Conservation (phyloP, 1,140 invertebrate species). For the Trichomalopsis sarcophagae region DNA sequence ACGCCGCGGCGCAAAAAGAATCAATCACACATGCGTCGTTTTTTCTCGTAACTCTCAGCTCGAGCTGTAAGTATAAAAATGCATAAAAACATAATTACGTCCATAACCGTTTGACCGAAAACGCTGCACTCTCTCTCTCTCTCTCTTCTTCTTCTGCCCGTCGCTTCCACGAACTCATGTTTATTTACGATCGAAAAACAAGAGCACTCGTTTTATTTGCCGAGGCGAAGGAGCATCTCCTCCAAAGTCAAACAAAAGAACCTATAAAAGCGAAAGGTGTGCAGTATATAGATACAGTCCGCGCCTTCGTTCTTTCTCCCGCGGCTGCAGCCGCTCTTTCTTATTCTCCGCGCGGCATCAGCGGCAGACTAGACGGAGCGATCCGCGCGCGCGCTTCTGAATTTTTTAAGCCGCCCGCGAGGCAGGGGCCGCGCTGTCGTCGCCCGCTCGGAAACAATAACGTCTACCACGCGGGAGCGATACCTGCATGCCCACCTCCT, state of each 20-base stretch:
- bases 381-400: slow-evolving; percentile 39
- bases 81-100: slow-evolving; percentile 39
- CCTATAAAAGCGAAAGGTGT: slow-evolving; percentile 37
- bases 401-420: slow-evolving; percentile 52
- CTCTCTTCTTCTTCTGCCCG: slow-evolving; percentile 5
- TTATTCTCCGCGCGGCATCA: no score
- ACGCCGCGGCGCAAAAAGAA: no score
- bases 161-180: slow-evolving; percentile 46
- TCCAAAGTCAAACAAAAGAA: slow-evolving; percentile 40
- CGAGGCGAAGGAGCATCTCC: slow-evolving; percentile 24
- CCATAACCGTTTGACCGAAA: slow-evolving; percentile 42
- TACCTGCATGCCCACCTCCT: background rate
- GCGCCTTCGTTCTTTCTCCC: background rate
- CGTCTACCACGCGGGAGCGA: background rate
- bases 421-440: background rate
- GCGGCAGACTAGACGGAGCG: background rate
- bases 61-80: background rate
- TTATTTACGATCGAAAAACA: slow-evolving; percentile 45
- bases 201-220: slow-evolving; percentile 44
- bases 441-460: background rate
- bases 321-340: no score
- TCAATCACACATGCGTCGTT: no score
- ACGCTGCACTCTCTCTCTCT: background rate
- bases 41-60: background rate
- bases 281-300: background rate